Base-by-base conservation (phyloP, 2,797 vertebrate species). In the Rhynchotus rufescens region DNA sequence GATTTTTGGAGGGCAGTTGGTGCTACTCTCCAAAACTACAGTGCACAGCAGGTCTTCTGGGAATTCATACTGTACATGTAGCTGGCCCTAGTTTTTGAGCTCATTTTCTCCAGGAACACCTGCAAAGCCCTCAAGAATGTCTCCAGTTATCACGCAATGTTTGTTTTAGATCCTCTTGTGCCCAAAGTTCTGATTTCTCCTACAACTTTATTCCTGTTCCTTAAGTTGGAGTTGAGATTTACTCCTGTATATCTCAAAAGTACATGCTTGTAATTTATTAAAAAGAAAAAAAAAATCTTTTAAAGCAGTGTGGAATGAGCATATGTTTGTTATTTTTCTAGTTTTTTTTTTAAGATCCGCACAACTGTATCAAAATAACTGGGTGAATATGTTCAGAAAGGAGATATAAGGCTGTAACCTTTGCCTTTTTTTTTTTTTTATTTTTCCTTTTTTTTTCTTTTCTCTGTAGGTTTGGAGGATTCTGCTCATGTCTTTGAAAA, bases 401-500 rank as follows among this genome's bases (percentile, higher is more conserved):
- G 45, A 93, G 23, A 72, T 12, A 57, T 84, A 71, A 80, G 92
- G 23, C 71, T n/a, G 47, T 66, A 76, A 81, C 60, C 36, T 36
- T 36, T 36, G 36, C 9, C 36, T 36, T 36, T 36, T 36, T 36
- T 36, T 36, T 36, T 36, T 10, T 36, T 36, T 36, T 36, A 8
- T 36, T 36, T 36, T 36, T 36, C 36, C 36, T 36, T 36, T 36
- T 36, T 36, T 36, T 36, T 36, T 36, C 36, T 69, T 90, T 62
- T 44, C 8, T 74, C 23, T 52, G 30, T 88, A 99, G 99, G 99
- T 93, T 98, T 99, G 86, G 99, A 99, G 94, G 98, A 99, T 95
- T 98, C 98, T 30, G 99, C 99, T 12, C 99, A 99, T 3, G 99
- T 99, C 45, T 97, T 99, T 96, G 99, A 99, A 97, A 99, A 99